A percentile compares a stretch with the other conserved stretches of the same genome.
Conservation (phyloP, 1,140 invertebrate genomes). For the Phortica variegata region DNA sequence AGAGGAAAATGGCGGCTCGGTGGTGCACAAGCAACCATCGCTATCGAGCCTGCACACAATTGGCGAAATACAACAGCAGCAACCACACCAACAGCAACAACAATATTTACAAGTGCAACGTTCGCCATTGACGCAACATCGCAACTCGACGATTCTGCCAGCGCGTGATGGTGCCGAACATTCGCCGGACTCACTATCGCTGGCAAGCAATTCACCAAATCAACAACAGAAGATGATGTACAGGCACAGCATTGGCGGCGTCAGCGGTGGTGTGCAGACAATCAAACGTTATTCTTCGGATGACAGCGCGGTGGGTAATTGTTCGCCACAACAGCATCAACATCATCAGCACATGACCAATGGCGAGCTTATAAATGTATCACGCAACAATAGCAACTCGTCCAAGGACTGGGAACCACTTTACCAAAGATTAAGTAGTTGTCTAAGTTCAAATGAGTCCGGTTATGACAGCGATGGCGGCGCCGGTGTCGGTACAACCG, state of each 20-base stretch:
- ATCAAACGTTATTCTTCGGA: slow-evolving; percentile 28
- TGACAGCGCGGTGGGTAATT: slow-evolving; percentile 26
- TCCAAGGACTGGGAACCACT: slow-evolving; percentile 58
- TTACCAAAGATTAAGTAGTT: slow-evolving; percentile 65
- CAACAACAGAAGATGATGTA: slow-evolving; percentile 17
- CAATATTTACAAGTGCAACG: slow-evolving; percentile 4
- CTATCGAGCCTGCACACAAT: slow-evolving; percentile 20
- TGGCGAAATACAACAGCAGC: background rate
- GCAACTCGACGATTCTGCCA: slow-evolving; percentile 15
- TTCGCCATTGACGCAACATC: slow-evolving; percentile 17
- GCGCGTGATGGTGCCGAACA: background rate
- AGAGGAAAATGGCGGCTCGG: slow-evolving; percentile 66
- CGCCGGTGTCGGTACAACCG: slow-evolving; percentile 58
- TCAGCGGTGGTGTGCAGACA: background rate
- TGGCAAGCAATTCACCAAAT: slow-evolving; percentile 19
- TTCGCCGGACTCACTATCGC: slow-evolving; percentile 2
- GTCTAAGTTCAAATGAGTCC: slow-evolving; percentile 79
- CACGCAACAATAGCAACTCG: slow-evolving; percentile 54
- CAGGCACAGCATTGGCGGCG: slow-evolving; percentile 9
- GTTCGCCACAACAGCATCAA: slow-evolving; percentile 15
- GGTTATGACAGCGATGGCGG: slow-evolving; percentile 79
- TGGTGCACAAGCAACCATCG: slow-evolving; percentile 58
- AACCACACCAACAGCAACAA: slow-evolving; percentile 1
- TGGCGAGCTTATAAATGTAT: slow-evolving; percentile 25
- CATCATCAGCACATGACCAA: background rate